Evolutionary conservation across 2,888 invertebrate genomes (phyloP), one percentile per base, ranked within the genome.

Genomic region (Tetropium fuscum): DNA sequence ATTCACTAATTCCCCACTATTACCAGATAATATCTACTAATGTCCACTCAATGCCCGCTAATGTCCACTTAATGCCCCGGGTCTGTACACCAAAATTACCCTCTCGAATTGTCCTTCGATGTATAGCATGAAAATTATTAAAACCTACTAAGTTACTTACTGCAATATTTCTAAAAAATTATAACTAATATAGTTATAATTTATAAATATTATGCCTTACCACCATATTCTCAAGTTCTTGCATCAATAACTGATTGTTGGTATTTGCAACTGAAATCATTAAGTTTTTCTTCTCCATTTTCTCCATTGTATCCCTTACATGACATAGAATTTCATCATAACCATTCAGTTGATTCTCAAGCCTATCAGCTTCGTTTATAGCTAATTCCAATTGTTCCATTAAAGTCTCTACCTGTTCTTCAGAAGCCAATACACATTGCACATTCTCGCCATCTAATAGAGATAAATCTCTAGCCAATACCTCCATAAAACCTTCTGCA

Each of bases 371-470:
- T 82, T 93, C 91, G 18, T 84, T 83, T 66, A 94, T 89, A 0
- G 94, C 93, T 55, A 87, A 86, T 76, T 94, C 92, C 55, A 94
- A 85, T 72, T 92, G 88, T 69, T 91, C 87, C 83, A 97, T 93
- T 72, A 93, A 83, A 27, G 85, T 84, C 61, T 90, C 85, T 0
- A 94, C 90, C 78, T 93, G 88, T 57, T 87, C 88, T 78, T 96
- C 95, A 1, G 94, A 94, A n/a, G 93, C 93, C 83, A 97, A 85
- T 48, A 97, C 94, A 73, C 93, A 93, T 80, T 95, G 93, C 59
- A 97, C 93, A 82, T 97, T 97, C 76, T 94, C 94, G 69, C 93
- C 93, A 85, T 95, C 95, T 32, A 95, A 83, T 66, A 91, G 86
- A 20, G 94, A 94, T 51, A 97, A 83, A 77, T 95, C 94, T 75